These are phyloP conservation scores for Nymphalis c-album DNA, from an alignment of 2,888 invertebrate species.

Conservation along the genomic window DNA sequence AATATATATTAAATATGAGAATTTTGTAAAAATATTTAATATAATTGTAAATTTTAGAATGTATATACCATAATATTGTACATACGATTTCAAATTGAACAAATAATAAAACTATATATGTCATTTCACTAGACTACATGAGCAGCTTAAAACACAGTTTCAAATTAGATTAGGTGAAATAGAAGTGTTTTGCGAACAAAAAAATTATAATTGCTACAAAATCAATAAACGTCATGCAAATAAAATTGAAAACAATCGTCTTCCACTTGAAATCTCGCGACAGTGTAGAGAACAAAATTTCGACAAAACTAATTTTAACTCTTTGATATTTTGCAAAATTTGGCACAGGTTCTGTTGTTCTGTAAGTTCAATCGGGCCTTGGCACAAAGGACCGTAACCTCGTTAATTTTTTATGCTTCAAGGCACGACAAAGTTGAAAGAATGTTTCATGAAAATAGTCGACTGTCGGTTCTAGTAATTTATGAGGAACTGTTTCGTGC, in stretches of 20 bases:
- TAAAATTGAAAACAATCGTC: conserved; percentile 21
- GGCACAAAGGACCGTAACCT: conserved; percentile 41
- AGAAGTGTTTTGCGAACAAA: background rate
- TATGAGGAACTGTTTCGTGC: conserved; percentile 32
- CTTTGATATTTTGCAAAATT: conserved; percentile 50
- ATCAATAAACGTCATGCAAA: conserved; percentile 13
- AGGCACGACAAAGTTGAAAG: conserved; percentile 40
- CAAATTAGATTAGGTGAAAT: background rate
- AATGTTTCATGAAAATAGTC: conserved; percentile 42
- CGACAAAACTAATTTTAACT: conserved; percentile 43
- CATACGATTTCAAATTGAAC: background rate
- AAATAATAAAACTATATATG: background rate
- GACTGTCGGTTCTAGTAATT: conserved; percentile 33
- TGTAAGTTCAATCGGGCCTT: conserved; percentile 32
- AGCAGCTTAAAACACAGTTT: background rate
- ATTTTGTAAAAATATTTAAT: too few relatives aligned
- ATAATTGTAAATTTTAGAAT: too few relatives aligned
- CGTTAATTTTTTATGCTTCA: conserved; percentile 45
- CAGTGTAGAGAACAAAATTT: conserved; percentile 25
- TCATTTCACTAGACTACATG: background rate
- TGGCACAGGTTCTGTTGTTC: conserved; percentile 40
- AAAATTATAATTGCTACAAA: background rate
- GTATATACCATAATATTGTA: background rate
- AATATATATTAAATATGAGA: too few relatives aligned
- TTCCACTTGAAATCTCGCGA: conserved; percentile 27